phyloP scores from a whole-genome alignment of 1,140 invertebrate genomes.

The Papilio polytes region DNA sequence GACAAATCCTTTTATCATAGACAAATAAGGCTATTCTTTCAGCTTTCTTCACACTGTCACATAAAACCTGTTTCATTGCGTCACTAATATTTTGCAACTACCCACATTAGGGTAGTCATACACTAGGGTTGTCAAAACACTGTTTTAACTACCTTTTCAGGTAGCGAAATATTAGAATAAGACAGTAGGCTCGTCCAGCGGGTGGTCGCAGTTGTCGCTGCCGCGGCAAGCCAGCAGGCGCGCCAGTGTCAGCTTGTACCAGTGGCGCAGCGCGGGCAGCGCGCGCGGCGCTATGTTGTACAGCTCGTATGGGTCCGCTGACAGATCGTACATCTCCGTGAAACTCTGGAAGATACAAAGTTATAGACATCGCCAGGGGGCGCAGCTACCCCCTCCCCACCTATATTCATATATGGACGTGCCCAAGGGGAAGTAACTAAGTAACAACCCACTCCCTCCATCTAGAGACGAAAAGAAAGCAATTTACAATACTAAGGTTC shows the following conservation, averaged over 20 bases:
- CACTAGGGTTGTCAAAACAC: background rate
- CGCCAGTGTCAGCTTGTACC: constrained; percentile 76
- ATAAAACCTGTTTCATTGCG: too few species aligned
- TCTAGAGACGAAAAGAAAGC: too few species aligned
- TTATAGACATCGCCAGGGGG: too few species aligned
- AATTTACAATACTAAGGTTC: too few species aligned
- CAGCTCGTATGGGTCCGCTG: constrained; percentile 88
- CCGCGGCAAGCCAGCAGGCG: constrained; percentile 76
- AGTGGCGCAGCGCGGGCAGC: constrained; percentile 73
- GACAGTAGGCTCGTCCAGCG: constrained; percentile 50
- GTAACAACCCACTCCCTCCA: too few species aligned
- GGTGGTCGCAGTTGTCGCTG: constrained; percentile 59
- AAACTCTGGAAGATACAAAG: constrained; percentile 88
- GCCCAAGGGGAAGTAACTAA: too few species aligned
- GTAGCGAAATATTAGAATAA: constrained; percentile 33
- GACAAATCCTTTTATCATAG: too few species aligned
- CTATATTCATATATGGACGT: constrained; percentile 18
- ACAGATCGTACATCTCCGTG: constrained; percentile 89
- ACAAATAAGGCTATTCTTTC: too few species aligned
- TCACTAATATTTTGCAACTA: background rate
- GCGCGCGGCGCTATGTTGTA: constrained; percentile 85
- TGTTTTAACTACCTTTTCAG: too few species aligned
- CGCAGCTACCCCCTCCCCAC: too few species aligned
- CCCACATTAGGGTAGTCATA: background rate
- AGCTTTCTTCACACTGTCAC: too few species aligned